phyloP scores from a whole-genome alignment of 2,888 invertebrate genomes.

The Cataglyphis albicans region DNA sequence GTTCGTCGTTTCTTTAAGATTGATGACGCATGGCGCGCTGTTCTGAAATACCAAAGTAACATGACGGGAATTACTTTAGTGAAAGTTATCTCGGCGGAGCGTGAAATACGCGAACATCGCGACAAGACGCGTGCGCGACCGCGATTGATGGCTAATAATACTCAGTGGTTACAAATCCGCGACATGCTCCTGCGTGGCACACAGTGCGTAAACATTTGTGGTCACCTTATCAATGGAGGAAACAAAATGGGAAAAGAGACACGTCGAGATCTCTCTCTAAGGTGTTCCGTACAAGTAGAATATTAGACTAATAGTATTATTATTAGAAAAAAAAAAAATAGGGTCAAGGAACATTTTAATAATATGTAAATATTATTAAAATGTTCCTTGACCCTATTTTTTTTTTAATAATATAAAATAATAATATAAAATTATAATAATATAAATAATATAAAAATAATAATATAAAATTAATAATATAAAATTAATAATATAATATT shows the following conservation, averaged over 20 bases:
- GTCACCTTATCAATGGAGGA: not conserved
- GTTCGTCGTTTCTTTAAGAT: slow-evolving; percentile 71
- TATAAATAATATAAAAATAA: too few species aligned
- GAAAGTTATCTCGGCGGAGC: slow-evolving; percentile 47
- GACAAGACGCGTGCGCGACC: slow-evolving; percentile 5
- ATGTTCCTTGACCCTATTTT: too few species aligned
- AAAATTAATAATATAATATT: too few species aligned
- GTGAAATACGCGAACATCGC: slow-evolving; percentile 40
- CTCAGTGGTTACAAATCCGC: slow-evolving; percentile 23
- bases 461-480: too few species aligned
- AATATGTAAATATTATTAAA: too few species aligned
- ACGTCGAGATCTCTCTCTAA: not conserved
- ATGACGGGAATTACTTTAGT: slow-evolving; percentile 29
- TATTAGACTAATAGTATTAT: not conserved
- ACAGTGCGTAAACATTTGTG: slow-evolving; percentile 25
- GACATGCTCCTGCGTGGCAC: not conserved
- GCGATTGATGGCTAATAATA: slow-evolving; percentile 37
- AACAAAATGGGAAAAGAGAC: not conserved
- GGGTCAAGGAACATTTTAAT: too few species aligned
- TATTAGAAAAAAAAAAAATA: too few species aligned
- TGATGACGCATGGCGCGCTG: slow-evolving; percentile 74
- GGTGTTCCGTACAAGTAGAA: not conserved
- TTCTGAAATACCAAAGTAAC: slow-evolving; percentile 71
- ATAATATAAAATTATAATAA: too few species aligned
- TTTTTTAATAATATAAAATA: too few species aligned